These are phyloP conservation scores for Matsumyia berberina DNA, from an alignment of 2,888 invertebrate genomes.

Conservation along the genomic window DNA sequence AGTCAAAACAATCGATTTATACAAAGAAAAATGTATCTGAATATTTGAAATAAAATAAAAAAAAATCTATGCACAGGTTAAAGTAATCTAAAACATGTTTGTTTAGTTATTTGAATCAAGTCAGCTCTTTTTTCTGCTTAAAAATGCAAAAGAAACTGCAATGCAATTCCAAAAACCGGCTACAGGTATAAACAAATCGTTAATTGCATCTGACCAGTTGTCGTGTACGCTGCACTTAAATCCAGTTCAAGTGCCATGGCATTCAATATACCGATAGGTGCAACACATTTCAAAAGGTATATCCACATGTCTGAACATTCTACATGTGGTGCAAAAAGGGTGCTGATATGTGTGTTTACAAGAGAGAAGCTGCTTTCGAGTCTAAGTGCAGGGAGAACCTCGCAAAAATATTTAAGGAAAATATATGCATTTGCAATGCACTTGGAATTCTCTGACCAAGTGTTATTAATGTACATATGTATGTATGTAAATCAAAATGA, in stretches of 20 bases:
- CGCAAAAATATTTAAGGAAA: background rate
- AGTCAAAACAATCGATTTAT: background rate
- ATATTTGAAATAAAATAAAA: too few relatives aligned
- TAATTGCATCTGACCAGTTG: background rate
- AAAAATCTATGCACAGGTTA: too few relatives aligned
- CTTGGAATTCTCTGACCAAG: background rate
- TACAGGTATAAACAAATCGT: background rate
- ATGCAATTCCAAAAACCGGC: too few relatives aligned
- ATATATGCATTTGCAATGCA: background rate
- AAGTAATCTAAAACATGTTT: too few relatives aligned
- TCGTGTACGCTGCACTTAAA: background rate
- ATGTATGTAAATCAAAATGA: background rate
- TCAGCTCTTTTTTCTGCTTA: too few relatives aligned
- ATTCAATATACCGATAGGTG: slow-evolving; percentile 3
- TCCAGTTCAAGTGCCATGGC: slow-evolving; percentile 18
- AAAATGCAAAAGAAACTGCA: too few relatives aligned
- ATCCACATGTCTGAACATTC: too few relatives aligned
- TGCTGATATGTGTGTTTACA: background rate
- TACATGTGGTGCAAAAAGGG: background rate
- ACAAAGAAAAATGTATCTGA: too few relatives aligned
- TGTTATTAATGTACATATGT: too few relatives aligned
- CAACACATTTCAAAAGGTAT: background rate
- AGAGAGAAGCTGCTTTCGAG: slow-evolving; percentile 3
- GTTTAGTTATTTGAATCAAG: too few relatives aligned
- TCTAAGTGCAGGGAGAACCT: background rate